A percentile compares a stretch with the other conserved stretches of the same genome.
Conservation (phyloP, 2,888 invertebrate genomes). For the Bombylius major region DNA sequence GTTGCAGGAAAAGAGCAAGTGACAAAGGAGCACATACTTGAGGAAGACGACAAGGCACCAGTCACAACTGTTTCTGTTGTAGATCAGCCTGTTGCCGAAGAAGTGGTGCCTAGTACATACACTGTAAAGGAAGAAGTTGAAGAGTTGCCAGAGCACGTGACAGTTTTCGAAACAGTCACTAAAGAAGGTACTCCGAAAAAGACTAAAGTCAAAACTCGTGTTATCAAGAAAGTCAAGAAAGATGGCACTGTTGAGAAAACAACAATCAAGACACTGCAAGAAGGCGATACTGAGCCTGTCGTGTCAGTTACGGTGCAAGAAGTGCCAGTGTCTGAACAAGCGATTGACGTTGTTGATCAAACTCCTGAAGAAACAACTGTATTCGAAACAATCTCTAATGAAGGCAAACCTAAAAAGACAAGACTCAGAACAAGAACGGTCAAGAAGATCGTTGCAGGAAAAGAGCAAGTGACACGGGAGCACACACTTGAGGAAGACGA, state of each 20-base stretch:
- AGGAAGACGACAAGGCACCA: constrained; percentile 27
- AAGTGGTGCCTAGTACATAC: constrained; percentile 18
- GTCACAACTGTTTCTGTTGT: constrained; percentile 26
- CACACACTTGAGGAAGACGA: too few species aligned
- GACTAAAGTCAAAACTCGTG: constrained; percentile 28
- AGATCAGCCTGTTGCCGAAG: constrained; percentile 24
- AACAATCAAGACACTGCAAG: not conserved
- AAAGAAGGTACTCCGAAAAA: constrained; percentile 22
- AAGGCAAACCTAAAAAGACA: constrained; percentile 28
- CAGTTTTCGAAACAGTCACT: constrained; percentile 26
- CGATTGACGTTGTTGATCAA: constrained; percentile 20
- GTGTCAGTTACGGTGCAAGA: constrained; percentile 20
- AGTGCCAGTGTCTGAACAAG: constrained; percentile 14
- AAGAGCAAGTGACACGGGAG: too few species aligned
- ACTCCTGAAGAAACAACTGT: constrained; percentile 26
- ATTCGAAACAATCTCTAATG: constrained; percentile 15
- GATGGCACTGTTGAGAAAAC: constrained; percentile 20
- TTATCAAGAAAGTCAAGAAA: constrained; percentile 25
- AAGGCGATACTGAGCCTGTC: constrained; percentile 26
- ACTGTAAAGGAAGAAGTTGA: constrained; percentile 11
- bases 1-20: constrained; percentile 23
- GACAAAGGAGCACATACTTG: constrained; percentile 26
- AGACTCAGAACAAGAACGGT: constrained; percentile 18
- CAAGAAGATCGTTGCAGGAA: constrained; percentile 4
- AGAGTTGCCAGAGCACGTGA: constrained; percentile 18